Evolutionary conservation across 2,888 invertebrate genomes (phyloP), one percentile per base, ranked within the genome.

Genomic region (Nudaria mundana): DNA sequence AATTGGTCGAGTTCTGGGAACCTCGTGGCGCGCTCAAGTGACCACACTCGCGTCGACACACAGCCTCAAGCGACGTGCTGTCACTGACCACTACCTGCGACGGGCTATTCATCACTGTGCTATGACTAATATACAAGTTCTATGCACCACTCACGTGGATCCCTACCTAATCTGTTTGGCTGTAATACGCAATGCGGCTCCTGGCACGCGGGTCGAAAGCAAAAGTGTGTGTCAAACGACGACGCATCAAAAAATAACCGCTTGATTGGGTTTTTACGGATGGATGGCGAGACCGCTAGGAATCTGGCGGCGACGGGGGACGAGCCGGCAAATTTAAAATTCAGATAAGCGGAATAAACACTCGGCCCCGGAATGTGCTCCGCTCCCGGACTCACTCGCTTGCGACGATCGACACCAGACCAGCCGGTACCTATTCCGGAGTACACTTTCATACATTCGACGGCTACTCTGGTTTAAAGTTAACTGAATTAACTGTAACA

Each of bases 331-430:
- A 74, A 82, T 84, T 84, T 84, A 77, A 84, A 85, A 83, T 84
- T 84, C 74, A 82, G 82, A 84, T 83, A 81, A 83, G 81, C 82
- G 81, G 81, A 83, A 84, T 81, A 76, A 83, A 75, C 73, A 73
- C 64, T 66, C 60, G 60, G 37, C 49, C 56, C 58, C 48, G 72
- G 73, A 74, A 71, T 68, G 62, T 48, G 57, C 24, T 34, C 33
- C n/a, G 22, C 37, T 8, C 40, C 28, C 5, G 11, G 10, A 12
- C 10, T 4, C 37, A 20, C 18, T 16, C 16, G 18, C 5, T n/a
- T n/a, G n/a, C n/a, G n/a, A n/a, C n/a, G n/a, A n/a, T n/a, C n/a
- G n/a, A n/a, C n/a, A n/a, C n/a, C n/a, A n/a, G n/a, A n/a, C n/a
- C n/a, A n/a, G n/a, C n/a, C n/a, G n/a, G n/a, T n/a, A n/a, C n/a